Evolutionary conservation across 1,140 invertebrate species (phyloP).

Genomic region (Drosophila willistoni): DNA sequence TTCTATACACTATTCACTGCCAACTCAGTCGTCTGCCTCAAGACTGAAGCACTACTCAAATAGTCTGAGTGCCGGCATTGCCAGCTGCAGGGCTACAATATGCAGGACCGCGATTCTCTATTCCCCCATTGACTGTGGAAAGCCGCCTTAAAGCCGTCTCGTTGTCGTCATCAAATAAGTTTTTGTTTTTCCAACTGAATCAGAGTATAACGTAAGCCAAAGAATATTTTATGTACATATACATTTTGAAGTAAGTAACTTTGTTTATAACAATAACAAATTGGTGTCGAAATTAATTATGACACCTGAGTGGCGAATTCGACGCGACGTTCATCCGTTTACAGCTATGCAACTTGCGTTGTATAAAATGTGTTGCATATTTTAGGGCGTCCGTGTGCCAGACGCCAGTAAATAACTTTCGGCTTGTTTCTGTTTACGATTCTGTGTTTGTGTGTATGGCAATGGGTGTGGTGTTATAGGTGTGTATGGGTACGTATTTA

Average conservation of each 20-base stretch:
- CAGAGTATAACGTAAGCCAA: neutral
- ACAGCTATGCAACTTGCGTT: slow-evolving; percentile 1
- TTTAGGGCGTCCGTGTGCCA: slow-evolving; percentile 36
- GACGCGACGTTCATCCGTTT: slow-evolving; percentile 4
- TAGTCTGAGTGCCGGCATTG: slow-evolving; percentile 64
- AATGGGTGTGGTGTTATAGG: neutral
- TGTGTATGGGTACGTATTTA: neutral
- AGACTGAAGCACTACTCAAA: slow-evolving; percentile 67
- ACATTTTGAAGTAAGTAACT: slow-evolving; percentile 29
- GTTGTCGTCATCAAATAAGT: slow-evolving; percentile 11
- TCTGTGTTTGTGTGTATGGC: neutral
- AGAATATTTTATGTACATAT: neutral
- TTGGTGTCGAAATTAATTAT: slow-evolving; percentile 70
- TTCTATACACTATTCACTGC: slow-evolving; percentile 43
- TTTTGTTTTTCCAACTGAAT: slow-evolving; percentile 14
- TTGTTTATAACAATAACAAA: slow-evolving; percentile 61
- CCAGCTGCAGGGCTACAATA: slow-evolving; percentile 21
- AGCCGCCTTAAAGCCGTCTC: slow-evolving; percentile 9
- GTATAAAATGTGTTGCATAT: slow-evolving; percentile 53
- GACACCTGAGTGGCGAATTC: slow-evolving; percentile 52
- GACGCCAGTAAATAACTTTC: slow-evolving; percentile 46
- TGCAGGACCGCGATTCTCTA: neutral
- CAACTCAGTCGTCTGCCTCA: slow-evolving; percentile 37
- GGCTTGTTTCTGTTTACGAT: slow-evolving; percentile 1
- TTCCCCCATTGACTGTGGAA: slow-evolving; percentile 15